A percentile compares a stretch with the other conserved stretches of the same genome.
Evolutionary conservation across 2,888 invertebrate species (phyloP).

Genomic region (Drosophila antonietae): DNA sequence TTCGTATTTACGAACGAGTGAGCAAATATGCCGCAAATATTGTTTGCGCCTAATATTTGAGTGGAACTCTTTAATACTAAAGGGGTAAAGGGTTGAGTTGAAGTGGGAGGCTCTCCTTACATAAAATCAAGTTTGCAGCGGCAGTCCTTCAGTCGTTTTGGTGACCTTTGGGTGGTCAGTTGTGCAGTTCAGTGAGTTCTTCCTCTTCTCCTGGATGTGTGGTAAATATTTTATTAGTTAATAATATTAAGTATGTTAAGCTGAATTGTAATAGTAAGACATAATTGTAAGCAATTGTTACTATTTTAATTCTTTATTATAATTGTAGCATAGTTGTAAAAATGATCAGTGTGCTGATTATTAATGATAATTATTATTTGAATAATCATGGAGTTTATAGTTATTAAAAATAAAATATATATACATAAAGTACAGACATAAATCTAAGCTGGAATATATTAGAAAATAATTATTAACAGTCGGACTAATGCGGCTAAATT

Average conservation of each 20-base stretch:
- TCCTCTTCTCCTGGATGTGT: not conserved
- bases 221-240: not conserved
- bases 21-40: not conserved
- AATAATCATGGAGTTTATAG: no score
- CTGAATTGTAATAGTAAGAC: not conserved
- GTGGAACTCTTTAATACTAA: not conserved
- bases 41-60: not conserved
- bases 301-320: not conserved
- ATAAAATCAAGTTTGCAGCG: not conserved
- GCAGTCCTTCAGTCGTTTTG: slow-evolving; percentile 3
- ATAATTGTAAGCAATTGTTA: not conserved
- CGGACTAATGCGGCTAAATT: no score
- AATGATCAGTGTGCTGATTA: not conserved
- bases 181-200: not conserved
- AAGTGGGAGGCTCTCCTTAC: not conserved
- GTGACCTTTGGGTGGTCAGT: not conserved
- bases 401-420: no score
- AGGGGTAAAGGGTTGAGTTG: not conserved
- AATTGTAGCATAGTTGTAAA: not conserved
- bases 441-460: no score
- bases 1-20: not conserved
- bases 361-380: no score
- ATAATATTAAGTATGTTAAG: not conserved
- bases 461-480: no score
- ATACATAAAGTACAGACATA: no score